These are phyloP conservation scores for Kryptolebias ocellatus DNA, from an alignment of 2,797 vertebrate genomes.

Conservation along the genomic window DNA sequence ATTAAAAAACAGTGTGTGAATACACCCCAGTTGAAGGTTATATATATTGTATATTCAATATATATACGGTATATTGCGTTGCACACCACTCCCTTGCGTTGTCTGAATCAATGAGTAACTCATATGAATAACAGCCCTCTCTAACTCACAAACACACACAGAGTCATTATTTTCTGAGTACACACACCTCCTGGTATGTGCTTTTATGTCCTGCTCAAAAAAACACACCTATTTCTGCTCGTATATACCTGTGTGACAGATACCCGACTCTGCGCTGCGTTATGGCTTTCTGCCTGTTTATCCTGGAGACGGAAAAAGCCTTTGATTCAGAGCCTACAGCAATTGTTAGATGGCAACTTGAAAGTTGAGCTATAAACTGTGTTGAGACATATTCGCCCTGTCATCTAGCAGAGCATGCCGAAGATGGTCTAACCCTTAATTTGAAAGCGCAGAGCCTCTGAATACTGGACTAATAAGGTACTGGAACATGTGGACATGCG, in stretches of 20 bases:
- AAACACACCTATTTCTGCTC: constrained; percentile 36
- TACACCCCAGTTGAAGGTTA: background rate
- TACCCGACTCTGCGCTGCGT: constrained; percentile 18
- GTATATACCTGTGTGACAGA: constrained; percentile 53
- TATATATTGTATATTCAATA: no score
- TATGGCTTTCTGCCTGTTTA: constrained; percentile 64
- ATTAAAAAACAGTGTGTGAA: constrained; percentile 2
- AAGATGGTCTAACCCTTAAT: constrained; percentile 71
- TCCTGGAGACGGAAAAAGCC: constrained; percentile 47
- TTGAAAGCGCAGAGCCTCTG: constrained; percentile 64
- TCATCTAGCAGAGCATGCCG: constrained; percentile 70
- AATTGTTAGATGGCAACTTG: constrained; percentile 71
- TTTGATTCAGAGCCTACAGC: constrained; percentile 69
- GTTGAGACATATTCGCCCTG: constrained; percentile 77
- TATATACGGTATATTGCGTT: no score
- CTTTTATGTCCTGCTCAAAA: constrained; percentile 58
- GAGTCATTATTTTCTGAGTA: constrained; percentile 56
- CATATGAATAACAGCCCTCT: constrained; percentile 59
- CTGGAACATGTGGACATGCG: constrained; percentile 53
- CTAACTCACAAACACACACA: constrained; percentile 39
- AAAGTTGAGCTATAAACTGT: constrained; percentile 76
- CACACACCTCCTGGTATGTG: constrained; percentile 60
- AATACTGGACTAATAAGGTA: constrained; percentile 69
- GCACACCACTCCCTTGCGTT: constrained; percentile 67
- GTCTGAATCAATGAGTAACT: constrained; percentile 78